Evolutionary conservation across 2,797 vertebrate genomes (phyloP).

Genomic region (Melanogrammus aeglefinus): DNA sequence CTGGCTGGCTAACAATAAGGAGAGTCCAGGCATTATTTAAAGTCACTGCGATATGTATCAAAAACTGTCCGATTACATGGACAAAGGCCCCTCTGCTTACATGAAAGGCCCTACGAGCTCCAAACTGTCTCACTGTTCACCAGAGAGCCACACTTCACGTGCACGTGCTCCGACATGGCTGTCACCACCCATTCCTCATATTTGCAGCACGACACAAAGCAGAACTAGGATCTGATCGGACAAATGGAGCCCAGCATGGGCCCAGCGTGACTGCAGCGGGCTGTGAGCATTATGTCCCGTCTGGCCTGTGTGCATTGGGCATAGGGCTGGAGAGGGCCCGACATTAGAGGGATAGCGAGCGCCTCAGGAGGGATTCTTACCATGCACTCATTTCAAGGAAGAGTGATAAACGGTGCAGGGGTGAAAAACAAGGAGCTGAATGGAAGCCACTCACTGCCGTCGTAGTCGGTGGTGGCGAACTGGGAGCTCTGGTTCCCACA

Average conservation of each 20-base stretch:
- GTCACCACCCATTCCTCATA: not conserved
- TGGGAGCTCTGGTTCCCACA: constrained; percentile 93
- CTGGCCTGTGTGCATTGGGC: too few relatives aligned
- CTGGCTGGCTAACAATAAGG: too few relatives aligned
- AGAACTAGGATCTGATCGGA: too few relatives aligned
- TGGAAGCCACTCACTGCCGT: constrained; percentile 85
- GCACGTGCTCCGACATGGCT: not conserved
- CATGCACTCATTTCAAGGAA: not conserved
- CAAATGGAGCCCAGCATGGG: too few relatives aligned
- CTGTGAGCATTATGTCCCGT: too few relatives aligned
- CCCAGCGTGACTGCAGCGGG: too few relatives aligned
- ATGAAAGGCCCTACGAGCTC: not conserved
- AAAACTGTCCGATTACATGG: too few relatives aligned
- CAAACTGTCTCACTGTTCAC: not conserved
- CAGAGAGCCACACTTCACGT: too few relatives aligned
- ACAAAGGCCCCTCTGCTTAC: not conserved
- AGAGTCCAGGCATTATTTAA: too few relatives aligned
- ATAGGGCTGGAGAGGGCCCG: too few relatives aligned
- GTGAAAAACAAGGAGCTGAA: not conserved
- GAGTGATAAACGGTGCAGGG: not conserved
- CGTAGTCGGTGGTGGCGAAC: constrained; percentile 96
- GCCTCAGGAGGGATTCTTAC: not conserved
- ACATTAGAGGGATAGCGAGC: too few relatives aligned
- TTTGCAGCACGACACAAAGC: not conserved
- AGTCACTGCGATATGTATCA: too few relatives aligned